These are phyloP conservation scores for Phrynocephalus vlangalii DNA, from an alignment of 2,797 vertebrate species.

Conservation along the genomic window DNA sequence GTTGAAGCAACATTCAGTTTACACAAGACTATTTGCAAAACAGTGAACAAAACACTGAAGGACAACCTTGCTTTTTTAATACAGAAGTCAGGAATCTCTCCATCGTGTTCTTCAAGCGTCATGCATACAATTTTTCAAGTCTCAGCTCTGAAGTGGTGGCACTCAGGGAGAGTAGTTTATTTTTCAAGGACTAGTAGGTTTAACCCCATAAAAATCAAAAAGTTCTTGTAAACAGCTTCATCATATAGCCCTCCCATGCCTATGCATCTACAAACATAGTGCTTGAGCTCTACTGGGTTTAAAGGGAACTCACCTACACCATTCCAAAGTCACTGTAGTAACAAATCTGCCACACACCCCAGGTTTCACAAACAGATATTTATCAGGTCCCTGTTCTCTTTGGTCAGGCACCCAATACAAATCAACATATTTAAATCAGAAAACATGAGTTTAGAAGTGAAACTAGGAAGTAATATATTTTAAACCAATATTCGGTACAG, in stretches of 20 bases:
- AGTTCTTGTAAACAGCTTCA: background rate
- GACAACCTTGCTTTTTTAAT: background rate
- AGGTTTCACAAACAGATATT: background rate
- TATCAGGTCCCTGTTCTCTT: background rate
- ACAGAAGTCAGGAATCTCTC: background rate
- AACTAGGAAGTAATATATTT: background rate
- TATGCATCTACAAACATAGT: background rate
- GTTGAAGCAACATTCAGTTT: background rate
- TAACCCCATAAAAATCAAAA: background rate
- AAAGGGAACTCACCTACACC: background rate
- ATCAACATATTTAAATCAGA: background rate
- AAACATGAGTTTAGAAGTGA: background rate
- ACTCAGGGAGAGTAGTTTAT: background rate
- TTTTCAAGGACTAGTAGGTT: background rate
- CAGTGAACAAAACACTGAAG: background rate
- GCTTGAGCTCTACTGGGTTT: background rate
- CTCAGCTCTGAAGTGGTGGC: background rate
- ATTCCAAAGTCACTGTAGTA: background rate
- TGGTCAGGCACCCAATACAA: background rate
- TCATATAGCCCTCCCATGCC: too few species aligned
- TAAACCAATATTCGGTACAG: background rate
- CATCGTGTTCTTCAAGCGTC: background rate
- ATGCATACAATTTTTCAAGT: background rate
- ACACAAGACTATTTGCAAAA: background rate
- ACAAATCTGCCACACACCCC: background rate